Percentiles rank a stretch among this genome's conserved stretches.
These are phyloP conservation scores for Tetramorium alpestre DNA, from an alignment of 1,140 invertebrate species.

Conservation along the genomic window DNA sequence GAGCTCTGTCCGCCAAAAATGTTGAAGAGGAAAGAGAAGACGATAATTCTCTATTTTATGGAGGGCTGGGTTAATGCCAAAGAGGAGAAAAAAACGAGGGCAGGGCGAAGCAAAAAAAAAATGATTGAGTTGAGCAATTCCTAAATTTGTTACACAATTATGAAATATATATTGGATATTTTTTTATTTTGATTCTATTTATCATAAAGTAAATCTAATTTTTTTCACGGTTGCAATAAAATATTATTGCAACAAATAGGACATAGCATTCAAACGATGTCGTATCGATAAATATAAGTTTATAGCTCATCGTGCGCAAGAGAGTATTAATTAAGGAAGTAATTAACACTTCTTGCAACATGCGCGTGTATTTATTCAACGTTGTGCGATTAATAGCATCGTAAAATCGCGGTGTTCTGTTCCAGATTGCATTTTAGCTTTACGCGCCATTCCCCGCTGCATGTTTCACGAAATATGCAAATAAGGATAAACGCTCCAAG, in stretches of 20 bases:
- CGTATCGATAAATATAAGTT: constrained; percentile 1
- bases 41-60: constrained; percentile 11
- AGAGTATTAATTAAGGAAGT: neutral
- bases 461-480: constrained; percentile 27
- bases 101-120: neutral
- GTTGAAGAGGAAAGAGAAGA: neutral
- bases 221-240: neutral
- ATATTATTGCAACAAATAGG: neutral
- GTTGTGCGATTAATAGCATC: neutral
- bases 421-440: constrained; percentile 6
- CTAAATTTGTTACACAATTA: neutral
- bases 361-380: neutral
- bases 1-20: constrained; percentile 41
- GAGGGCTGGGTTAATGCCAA: neutral
- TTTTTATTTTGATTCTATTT: neutral
- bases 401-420: neutral
- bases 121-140: neutral
- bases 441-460: neutral
- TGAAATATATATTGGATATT: neutral
- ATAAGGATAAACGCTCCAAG: neutral
- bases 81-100: neutral
- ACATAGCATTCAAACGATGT: neutral
- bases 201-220: neutral
- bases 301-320: neutral
- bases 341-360: neutral